phyloP scores from a whole-genome alignment of 1,140 invertebrate species.

The Heterodera carotae region DNA sequence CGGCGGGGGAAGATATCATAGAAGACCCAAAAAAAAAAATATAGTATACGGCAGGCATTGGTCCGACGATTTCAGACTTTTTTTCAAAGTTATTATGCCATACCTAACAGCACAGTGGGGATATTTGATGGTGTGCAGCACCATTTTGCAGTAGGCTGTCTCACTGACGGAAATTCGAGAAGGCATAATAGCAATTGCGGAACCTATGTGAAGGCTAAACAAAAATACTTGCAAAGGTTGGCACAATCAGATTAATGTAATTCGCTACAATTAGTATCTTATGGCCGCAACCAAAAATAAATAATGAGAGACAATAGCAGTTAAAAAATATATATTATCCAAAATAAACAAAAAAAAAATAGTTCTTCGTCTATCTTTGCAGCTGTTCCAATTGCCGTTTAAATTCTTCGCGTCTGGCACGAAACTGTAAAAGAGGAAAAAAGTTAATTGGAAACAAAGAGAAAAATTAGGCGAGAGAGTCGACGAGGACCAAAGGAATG shows the following conservation, averaged over 20 bases:
- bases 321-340: neutral
- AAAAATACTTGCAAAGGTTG: too few relatives aligned
- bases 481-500: neutral
- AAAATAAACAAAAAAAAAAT: slow-evolving; percentile 2
- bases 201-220: neutral
- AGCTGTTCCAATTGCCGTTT: neutral
- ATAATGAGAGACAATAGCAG: neutral
- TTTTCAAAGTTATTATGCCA: too few relatives aligned
- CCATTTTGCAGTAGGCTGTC: slow-evolving; percentile 43
- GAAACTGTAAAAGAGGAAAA: neutral
- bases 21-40: slow-evolving; percentile 11
- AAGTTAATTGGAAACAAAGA: neutral
- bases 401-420: neutral
- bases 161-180: neutral
- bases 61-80: too few relatives aligned
- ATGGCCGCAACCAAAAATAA: too few relatives aligned
- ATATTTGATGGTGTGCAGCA: slow-evolving; percentile 49
- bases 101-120: slow-evolving; percentile 42
- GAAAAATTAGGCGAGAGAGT: neutral
- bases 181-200: slow-evolving; percentile 7
- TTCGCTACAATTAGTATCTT: neutral
- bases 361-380: neutral
- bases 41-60: too few relatives aligned
- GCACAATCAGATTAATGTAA: neutral
- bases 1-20: neutral